phyloP scores from a whole-genome alignment of 2,113 vertebrate species.

The Verasper variegatus region DNA sequence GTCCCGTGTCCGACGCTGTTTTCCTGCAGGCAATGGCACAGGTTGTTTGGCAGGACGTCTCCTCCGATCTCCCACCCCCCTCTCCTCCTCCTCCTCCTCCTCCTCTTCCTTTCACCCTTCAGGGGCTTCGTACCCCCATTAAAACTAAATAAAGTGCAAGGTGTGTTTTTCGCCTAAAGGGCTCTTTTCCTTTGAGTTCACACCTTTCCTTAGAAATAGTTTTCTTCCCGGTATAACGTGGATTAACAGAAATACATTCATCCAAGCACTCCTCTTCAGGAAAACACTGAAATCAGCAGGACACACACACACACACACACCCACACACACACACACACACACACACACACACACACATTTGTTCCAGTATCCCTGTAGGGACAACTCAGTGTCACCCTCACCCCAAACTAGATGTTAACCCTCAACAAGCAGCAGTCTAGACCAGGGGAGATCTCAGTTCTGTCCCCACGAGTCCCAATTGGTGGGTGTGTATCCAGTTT shows the following conservation, averaged over 20 bases:
- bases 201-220: constrained; percentile 33
- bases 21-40: constrained; percentile 72
- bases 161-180: constrained; percentile 54
- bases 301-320: constrained; percentile 19
- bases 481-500: neutral
- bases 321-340: constrained; percentile 21
- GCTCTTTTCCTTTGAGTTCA: constrained; percentile 35
- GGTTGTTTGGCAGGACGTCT: constrained; percentile 74
- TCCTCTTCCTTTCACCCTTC: neutral
- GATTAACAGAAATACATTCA: constrained; percentile 43
- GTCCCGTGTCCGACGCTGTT: constrained; percentile 22
- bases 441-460: too few relatives aligned
- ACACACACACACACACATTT: constrained; percentile 5
- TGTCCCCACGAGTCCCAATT: neutral
- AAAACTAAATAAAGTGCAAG: constrained; percentile 63
- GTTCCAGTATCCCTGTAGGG: neutral
- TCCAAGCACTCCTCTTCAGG: constrained; percentile 28
- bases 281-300: constrained; percentile 32
- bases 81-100: neutral
- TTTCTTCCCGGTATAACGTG: constrained; percentile 16
- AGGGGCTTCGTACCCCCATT: constrained; percentile 22
- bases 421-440: neutral
- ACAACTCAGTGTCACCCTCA: neutral
- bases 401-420: neutral
- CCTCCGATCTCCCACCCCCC: constrained; percentile 23